Evolutionary conservation across 2,888 invertebrate species (phyloP).

Genomic region (Schizaphis graminum): DNA sequence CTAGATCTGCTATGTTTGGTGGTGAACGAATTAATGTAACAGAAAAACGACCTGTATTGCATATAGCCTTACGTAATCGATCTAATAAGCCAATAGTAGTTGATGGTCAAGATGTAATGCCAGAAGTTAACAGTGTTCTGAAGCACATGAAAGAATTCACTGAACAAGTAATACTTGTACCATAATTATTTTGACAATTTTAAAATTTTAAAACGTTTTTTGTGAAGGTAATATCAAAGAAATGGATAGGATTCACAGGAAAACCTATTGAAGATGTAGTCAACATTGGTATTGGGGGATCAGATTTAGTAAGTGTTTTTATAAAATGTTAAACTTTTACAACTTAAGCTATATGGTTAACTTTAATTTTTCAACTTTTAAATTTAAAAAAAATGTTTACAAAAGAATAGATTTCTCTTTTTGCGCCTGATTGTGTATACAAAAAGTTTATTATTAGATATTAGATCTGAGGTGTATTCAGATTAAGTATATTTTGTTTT

Average conservation of each 20-base stretch:
- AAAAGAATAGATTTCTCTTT: not conserved
- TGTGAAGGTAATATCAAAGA: conserved; percentile 72
- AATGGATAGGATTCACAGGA: conserved; percentile 85
- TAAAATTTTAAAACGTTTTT: conserved; percentile 40
- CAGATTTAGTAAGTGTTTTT: conserved; percentile 81
- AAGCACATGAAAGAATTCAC: conserved; percentile 96
- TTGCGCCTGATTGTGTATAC: not conserved
- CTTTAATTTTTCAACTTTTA: not conserved
- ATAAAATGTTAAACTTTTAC: not conserved
- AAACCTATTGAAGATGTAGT: conserved; percentile 96
- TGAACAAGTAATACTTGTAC: conserved; percentile 75
- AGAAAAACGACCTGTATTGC: conserved; percentile 95
- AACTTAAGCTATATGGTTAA: not conserved
- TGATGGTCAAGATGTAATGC: conserved; percentile 91
- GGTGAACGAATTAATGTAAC: conserved; percentile 99
- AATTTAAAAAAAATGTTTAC: not conserved
- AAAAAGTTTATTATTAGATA: not conserved
- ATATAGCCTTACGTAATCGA: conserved; percentile 92
- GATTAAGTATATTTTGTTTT: not conserved
- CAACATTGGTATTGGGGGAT: conserved; percentile 99
- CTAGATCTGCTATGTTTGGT: conserved; percentile 90
- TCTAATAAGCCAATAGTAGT: conserved; percentile 83
- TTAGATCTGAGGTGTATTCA: not conserved
- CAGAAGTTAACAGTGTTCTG: conserved; percentile 91
- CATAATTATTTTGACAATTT: conserved; percentile 3